phyloP scores from a whole-genome alignment of 2,888 invertebrate genomes.

The Entomobrya multifasciata region DNA sequence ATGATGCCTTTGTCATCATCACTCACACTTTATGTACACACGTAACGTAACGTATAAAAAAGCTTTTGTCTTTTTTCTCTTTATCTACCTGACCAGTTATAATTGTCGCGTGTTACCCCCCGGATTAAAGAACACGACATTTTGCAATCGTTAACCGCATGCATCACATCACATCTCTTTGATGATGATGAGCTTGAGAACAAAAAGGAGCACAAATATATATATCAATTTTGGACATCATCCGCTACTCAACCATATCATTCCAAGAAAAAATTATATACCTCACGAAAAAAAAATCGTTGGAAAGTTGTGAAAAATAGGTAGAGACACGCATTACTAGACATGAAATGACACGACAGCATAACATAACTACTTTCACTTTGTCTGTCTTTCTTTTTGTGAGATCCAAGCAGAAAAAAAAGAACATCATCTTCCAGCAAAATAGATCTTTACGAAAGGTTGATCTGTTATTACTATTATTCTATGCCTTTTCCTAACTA shows the following conservation, averaged over 20 bases:
- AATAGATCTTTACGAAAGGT: no score
- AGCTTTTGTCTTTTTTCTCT: constrained; percentile 21
- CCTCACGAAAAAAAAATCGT: background rate
- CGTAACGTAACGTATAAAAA: no score
- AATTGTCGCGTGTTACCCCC: background rate
- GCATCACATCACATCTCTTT: background rate
- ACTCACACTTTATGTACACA: constrained; percentile 53
- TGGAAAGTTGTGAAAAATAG: background rate
- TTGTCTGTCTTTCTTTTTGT: background rate
- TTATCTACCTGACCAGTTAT: constrained; percentile 14
- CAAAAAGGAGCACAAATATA: background rate
- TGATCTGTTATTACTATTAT: background rate
- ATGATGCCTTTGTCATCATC: constrained; percentile 17
- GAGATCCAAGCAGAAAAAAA: background rate
- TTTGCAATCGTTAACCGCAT: constrained; percentile 6
- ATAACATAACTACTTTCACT: background rate
- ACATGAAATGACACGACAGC: constrained; percentile 25
- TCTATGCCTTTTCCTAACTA: background rate
- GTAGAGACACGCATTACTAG: background rate
- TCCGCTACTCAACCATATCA: background rate
- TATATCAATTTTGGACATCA: background rate
- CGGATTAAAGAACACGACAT: background rate
- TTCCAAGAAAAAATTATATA: constrained; percentile 1
- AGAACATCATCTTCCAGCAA: constrained; percentile 6
- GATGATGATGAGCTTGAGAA: background rate